phyloP scores from a whole-genome alignment of 1,140 invertebrate species.

The Luehdorfia chinensis region DNA sequence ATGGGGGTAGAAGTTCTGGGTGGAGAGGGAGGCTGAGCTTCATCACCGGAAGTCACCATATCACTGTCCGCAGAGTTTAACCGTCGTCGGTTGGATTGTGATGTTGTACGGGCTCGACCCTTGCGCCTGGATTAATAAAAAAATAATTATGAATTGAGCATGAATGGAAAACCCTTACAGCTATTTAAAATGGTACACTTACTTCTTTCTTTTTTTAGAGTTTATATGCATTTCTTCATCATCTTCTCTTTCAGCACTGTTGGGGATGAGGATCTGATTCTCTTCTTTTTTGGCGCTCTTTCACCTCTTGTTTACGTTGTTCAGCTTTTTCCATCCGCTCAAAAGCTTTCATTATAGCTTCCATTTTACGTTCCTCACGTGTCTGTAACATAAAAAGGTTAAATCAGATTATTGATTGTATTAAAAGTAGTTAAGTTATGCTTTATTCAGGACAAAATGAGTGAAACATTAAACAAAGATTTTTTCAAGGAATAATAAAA shows the following conservation, averaged over 20 bases:
- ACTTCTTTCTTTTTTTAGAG: constrained; percentile 71
- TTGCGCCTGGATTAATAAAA: constrained; percentile 69
- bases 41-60: constrained; percentile 81
- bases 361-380: constrained; percentile 96
- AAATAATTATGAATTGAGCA: too few species aligned
- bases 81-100: constrained; percentile 79
- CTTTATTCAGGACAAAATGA: too few species aligned
- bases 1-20: constrained; percentile 21
- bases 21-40: constrained; percentile 75
- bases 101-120: constrained; percentile 80
- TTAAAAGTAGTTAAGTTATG: neutral
- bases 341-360: constrained; percentile 96
- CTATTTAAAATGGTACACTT: constrained; percentile 23
- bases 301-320: constrained; percentile 85
- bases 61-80: constrained; percentile 87
- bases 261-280: constrained; percentile 75
- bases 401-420: neutral
- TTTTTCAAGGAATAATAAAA: constrained; percentile 17
- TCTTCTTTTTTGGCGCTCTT: constrained; percentile 73
- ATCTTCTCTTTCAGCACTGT: constrained; percentile 58
- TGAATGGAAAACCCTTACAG: too few species aligned
- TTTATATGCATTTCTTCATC: constrained; percentile 68
- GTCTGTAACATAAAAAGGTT: constrained; percentile 80
- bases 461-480: too few species aligned
- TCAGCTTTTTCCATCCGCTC: constrained; percentile 89